Evolutionary conservation across 2,888 invertebrate species (phyloP), one percentile per base, ranked within the genome.

Genomic region (Uloborus plumipes): DNA sequence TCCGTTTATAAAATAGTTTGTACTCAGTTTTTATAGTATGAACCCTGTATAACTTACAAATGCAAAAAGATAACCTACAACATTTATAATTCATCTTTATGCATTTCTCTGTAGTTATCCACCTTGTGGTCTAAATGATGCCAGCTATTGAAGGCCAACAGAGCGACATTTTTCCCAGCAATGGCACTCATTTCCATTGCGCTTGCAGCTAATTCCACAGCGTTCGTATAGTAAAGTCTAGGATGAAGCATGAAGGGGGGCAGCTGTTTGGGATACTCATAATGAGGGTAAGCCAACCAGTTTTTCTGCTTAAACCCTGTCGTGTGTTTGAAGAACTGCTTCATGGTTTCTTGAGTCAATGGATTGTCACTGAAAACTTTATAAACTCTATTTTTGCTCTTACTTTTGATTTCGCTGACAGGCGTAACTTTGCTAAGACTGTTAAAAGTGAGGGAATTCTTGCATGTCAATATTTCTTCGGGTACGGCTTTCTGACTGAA

Each of bases 121-220:
- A 78, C 59, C 22, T 76, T 77, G 49, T 83, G 65, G 26, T 73
- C 22, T 9, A 55, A 20, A 70, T 78, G 62, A 39, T 79, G 65
- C 84, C 84, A 84, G 39, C 62, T 58, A 66, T 91, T 90, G 84
- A 89, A 88, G 0, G 91, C 90, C 62, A 92, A 88, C 69, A 92
- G 88, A 14, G 93, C 93, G 39, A 91, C 91, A 88, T 93, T 93
- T 87, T 91, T 90, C 3, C 91, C 92, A 59, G 90, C 91, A 81
- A 93, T 91, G 11, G 90, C 90, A 87, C 91, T 91, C 92, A 92
- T 93, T 89, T 93, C 93, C 91, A 93, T 93, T 0, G 93, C 92
- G 87, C 92, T 92, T 0, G 92, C 92, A 1, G 91, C 91, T 91
- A 91, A 91, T 87, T 93, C 93, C 71, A 93, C 91, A 7, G 91